These are phyloP conservation scores for Odontamblyopus rebecca DNA, from an alignment of 2,797 vertebrate genomes.

Conservation along the genomic window DNA sequence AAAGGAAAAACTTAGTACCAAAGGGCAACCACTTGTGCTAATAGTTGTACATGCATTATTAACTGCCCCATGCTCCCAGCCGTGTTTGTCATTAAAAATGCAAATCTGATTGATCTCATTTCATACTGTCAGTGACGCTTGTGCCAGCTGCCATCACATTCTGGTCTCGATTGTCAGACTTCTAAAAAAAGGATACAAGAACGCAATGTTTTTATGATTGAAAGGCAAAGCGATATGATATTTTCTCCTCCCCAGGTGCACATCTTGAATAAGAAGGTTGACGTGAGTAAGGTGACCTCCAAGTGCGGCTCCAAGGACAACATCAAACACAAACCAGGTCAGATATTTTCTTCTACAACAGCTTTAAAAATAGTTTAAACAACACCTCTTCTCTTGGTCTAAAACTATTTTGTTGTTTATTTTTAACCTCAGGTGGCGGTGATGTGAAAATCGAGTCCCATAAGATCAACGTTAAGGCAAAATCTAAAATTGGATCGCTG, in stretches of 20 bases:
- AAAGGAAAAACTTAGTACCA: neutral
- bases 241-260: conserved; percentile 80
- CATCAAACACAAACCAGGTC: conserved; percentile 93
- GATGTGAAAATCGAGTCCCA: conserved; percentile 90
- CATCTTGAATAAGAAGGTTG: conserved; percentile 93
- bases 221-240: conserved; percentile 12
- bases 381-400: neutral
- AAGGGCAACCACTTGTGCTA: neutral
- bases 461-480: conserved; percentile 88
- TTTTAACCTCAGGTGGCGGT: conserved; percentile 80
- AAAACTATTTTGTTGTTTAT: neutral
- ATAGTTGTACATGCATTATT: conserved; percentile 8
- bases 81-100: conserved; percentile 20
- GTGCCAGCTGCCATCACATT: conserved; percentile 18
- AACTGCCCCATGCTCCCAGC: conserved; percentile 8
- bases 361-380: neutral
- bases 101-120: conserved; percentile 25
- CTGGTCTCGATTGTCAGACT: neutral
- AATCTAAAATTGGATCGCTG: conserved; percentile 89
- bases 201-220: neutral
- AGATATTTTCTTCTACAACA: neutral
- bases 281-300: conserved; percentile 91
- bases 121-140: conserved; percentile 17
- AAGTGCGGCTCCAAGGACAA: conserved; percentile 96
- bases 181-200: neutral